Conservation (phyloP, 2,888 invertebrate species). For the Acrobasis repandana region DNA sequence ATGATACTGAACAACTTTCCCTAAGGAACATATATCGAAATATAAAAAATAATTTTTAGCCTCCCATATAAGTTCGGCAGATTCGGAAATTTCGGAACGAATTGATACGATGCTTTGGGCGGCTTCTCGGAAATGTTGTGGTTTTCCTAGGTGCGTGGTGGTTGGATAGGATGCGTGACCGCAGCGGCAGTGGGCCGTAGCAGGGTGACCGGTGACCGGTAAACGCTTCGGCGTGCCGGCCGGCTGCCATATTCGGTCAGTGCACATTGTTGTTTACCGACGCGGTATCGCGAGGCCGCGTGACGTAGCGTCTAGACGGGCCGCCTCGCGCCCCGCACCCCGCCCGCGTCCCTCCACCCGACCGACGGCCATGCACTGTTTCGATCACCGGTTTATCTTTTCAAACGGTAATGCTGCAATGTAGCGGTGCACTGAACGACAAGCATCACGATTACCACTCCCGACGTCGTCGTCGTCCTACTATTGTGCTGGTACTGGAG, state of each 20-base stretch:
- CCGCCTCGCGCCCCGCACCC: conserved; percentile 50
- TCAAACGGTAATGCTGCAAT: conserved; percentile 75
- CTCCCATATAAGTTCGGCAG: no score
- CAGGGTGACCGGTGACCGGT: conserved; percentile 64
- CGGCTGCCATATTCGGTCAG: conserved; percentile 81
- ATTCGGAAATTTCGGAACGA: not conserved
- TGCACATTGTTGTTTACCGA: conserved; percentile 82
- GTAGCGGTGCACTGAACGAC: conserved; percentile 51
- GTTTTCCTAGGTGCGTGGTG: conserved; percentile 12
- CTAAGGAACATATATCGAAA: no score
- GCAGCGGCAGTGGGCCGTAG: conserved; percentile 45
- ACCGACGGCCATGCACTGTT: conserved; percentile 69
- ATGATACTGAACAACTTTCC: no score
- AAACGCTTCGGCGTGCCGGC: conserved; percentile 58
- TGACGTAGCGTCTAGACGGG: conserved; percentile 83
- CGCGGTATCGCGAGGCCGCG: conserved; percentile 84
- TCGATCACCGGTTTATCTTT: conserved; percentile 79
- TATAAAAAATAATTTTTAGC: no score
- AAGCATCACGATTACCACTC: conserved; percentile 31
- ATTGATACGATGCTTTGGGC: conserved; percentile 1
- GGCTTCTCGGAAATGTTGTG: not conserved
- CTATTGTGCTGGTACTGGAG: not conserved
- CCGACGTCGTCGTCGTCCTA: not conserved
- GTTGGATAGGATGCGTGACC: conserved; percentile 37
- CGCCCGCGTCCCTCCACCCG: conserved; percentile 42